Evolutionary conservation across 2,888 invertebrate genomes (phyloP).

Genomic region (Leptinotarsa peninsularis): DNA sequence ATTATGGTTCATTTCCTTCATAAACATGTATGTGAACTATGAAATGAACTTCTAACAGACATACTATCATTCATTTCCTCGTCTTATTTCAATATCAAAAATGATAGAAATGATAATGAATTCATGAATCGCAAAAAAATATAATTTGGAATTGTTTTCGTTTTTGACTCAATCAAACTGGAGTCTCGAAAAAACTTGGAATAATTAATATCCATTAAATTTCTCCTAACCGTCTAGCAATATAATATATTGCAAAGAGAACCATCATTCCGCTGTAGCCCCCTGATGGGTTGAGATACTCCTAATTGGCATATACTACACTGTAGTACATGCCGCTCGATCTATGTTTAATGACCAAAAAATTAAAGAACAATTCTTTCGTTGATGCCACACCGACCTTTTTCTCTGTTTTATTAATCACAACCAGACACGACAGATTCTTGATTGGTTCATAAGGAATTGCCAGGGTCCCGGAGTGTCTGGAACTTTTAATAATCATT

Average conservation of each 20-base stretch:
- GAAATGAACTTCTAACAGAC: background rate
- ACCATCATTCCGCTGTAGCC: conserved; percentile 47
- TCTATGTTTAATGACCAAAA: conserved; percentile 58
- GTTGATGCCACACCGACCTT: conserved; percentile 39
- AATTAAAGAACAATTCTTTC: conserved; percentile 57
- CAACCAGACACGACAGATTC: conserved; percentile 54
- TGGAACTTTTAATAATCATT: conserved; percentile 61
- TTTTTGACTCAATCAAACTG: conserved; percentile 55
- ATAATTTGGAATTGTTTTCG: background rate
- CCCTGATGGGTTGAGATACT: conserved; percentile 54
- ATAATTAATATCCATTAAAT: conserved; percentile 58
- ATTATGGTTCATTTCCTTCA: too few species aligned
- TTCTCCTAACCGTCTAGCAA: conserved; percentile 47
- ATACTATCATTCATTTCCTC: background rate
- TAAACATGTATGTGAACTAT: background rate
- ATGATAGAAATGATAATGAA: background rate
- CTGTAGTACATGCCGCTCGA: conserved; percentile 51
- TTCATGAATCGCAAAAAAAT: background rate
- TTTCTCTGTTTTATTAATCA: conserved; percentile 58
- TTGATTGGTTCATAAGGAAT: conserved; percentile 57
- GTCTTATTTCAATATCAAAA: background rate
- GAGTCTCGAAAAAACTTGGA: conserved; percentile 48
- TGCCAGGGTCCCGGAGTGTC: conserved; percentile 57
- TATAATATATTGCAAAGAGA: conserved; percentile 49
- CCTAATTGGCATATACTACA: conserved; percentile 59